A percentile compares a stretch with the other conserved stretches of the same genome.
Evolutionary conservation across 2,113 vertebrate genomes (phyloP).

Genomic region (Lamprotornis superbus): DNA sequence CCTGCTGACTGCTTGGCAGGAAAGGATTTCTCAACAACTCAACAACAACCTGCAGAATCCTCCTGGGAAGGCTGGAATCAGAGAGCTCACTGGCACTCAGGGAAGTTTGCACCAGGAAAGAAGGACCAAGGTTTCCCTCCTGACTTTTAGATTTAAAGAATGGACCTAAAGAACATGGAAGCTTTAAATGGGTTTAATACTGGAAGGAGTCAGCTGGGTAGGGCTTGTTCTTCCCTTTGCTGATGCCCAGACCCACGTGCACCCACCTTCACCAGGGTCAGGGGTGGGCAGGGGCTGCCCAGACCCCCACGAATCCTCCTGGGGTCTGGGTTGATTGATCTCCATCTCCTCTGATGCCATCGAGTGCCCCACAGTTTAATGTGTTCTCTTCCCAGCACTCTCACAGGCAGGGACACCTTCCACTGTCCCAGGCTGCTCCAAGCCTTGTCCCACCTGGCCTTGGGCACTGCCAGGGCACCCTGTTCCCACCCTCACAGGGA

Average conservation of each 20-base stretch:
- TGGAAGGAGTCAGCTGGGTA: background rate
- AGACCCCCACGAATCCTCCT: background rate
- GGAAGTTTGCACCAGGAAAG: background rate
- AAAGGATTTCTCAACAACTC: conserved; percentile 45
- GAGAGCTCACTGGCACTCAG: background rate
- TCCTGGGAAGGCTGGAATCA: background rate
- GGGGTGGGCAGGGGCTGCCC: too few relatives aligned
- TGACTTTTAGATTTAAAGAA: background rate
- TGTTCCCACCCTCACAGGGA: background rate
- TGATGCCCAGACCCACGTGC: background rate
- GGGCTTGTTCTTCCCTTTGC: background rate
- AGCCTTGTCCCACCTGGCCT: background rate
- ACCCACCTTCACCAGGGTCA: too few relatives aligned
- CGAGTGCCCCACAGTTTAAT: too few relatives aligned
- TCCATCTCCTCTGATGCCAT: background rate
- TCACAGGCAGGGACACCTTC: accelerated
- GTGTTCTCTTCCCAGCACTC: background rate
- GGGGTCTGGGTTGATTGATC: background rate
- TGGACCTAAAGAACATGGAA: background rate
- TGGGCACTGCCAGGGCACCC: background rate
- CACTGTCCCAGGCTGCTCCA: background rate
- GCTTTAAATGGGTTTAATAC: background rate
- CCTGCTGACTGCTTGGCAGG: conserved; percentile 9
- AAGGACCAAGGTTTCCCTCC: background rate
- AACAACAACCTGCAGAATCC: conserved; percentile 4